These are phyloP conservation scores for Scortum barcoo DNA, from an alignment of 2,113 vertebrate genomes.

Conservation along the genomic window DNA sequence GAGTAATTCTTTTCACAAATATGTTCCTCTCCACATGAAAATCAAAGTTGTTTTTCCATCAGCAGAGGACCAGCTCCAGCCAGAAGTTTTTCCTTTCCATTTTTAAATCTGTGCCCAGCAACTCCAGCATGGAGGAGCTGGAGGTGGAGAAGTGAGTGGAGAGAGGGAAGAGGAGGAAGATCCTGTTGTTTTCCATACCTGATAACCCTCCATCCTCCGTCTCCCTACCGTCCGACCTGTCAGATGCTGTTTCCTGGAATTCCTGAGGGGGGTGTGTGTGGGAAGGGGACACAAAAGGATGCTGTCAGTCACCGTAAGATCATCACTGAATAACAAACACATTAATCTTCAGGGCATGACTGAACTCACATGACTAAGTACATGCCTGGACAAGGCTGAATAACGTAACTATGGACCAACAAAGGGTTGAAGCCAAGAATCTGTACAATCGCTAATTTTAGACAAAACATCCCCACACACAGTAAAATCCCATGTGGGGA, in stretches of 20 bases:
- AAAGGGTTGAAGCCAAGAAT: constrained; percentile 4
- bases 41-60: constrained; percentile 54
- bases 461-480: no score
- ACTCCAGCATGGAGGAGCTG: constrained; percentile 6
- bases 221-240: constrained; percentile 75
- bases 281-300: constrained; percentile 64
- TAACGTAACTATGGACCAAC: background rate
- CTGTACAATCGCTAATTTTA: background rate
- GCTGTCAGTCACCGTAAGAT: constrained; percentile 74
- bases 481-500: background rate
- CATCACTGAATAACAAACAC: constrained; percentile 75
- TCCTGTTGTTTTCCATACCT: constrained; percentile 80
- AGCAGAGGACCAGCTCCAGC: constrained; percentile 10
- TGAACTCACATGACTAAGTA: constrained; percentile 1
- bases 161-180: constrained; percentile 71
- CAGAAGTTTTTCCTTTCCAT: constrained; percentile 57
- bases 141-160: constrained; percentile 35
- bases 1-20: constrained; percentile 27
- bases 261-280: constrained; percentile 63
- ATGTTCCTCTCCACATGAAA: constrained; percentile 41
- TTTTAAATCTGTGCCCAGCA: constrained; percentile 36
- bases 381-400: constrained; percentile 8
- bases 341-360: constrained; percentile 45
- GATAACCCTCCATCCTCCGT: constrained; percentile 84
- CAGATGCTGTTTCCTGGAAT: constrained; percentile 80